Base-by-base conservation (phyloP, 2,888 invertebrate species). In the Aphidoletes aphidimyza region DNA sequence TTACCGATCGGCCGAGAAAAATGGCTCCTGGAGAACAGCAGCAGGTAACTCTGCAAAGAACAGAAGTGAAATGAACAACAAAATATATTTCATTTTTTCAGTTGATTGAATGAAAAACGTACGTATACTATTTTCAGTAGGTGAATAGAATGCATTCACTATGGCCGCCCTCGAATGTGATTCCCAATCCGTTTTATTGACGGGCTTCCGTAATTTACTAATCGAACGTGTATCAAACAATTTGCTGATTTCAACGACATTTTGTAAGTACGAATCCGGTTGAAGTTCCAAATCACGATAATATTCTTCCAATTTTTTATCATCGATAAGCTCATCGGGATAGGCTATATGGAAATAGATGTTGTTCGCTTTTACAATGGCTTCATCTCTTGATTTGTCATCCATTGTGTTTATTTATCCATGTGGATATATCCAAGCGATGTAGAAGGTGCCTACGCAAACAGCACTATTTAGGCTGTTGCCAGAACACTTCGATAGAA, bases 341-440 rank as follows among this genome's bases (percentile, higher is more conserved):
- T 94, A 95, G 0, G 93, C 95, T 86, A 95, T 94, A 88, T 94
- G 93, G 36, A 93, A 92, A 0, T 92, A 90, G 92, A 95, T 94
- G 0, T 92, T 91, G 39, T 90, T 90, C 0, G 93, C 93, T 88
- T 94, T 94, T 34, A 92, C 91, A 86, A 93, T 87, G 1, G 93
- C 93, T 85, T 91, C 91, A 85, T 89, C 88, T 86, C 91, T 92
- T 26, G 95, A 95, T 37, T 90, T 89, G 0, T 92, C 91, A 87
- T 95, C 95, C 95, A 95, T 95, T n/a, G n/a, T n/a, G n/a, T n/a
- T n/a, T n/a, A n/a, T n/a, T n/a, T n/a, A n/a, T n/a, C n/a, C n/a
- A n/a, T n/a, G n/a, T n/a, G n/a, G n/a, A n/a, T n/a, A n/a, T n/a
- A n/a, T n/a, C n/a, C n/a, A n/a, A n/a, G n/a, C n/a, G n/a, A n/a